phyloP scores from a whole-genome alignment of 2,113 vertebrate genomes.

The Anolis carolinensis region DNA sequence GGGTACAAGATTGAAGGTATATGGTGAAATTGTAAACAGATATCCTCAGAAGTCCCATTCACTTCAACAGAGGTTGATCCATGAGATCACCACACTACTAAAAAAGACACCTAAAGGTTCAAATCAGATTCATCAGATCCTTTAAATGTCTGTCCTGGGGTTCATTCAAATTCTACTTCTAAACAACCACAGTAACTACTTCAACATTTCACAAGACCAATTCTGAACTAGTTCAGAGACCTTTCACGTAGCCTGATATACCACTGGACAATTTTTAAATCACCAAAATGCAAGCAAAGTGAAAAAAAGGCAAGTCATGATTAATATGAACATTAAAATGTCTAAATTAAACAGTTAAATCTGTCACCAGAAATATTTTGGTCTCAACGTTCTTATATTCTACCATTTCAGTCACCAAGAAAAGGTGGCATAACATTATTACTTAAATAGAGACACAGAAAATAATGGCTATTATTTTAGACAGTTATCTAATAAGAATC shows the following conservation, averaged over 20 bases:
- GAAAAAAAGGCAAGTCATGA: no score
- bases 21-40: background rate
- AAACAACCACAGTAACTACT: background rate
- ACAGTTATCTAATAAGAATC: background rate
- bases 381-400: background rate
- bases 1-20: background rate
- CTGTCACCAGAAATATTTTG: background rate
- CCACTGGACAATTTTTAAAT: background rate
- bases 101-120: background rate
- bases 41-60: no score
- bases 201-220: background rate
- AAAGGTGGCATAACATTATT: background rate
- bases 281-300: background rate
- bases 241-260: background rate
- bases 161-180: background rate
- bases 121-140: background rate
- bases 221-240: background rate
- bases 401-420: background rate
- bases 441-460: background rate
- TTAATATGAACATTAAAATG: background rate
- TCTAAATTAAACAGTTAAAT: background rate
- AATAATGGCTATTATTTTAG: background rate
- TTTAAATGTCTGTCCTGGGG: background rate
- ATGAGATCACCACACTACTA: no score
- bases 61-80: no score